Evolutionary conservation across 2,113 vertebrate species (phyloP).

Genomic region (Mohoua ochrocephala): DNA sequence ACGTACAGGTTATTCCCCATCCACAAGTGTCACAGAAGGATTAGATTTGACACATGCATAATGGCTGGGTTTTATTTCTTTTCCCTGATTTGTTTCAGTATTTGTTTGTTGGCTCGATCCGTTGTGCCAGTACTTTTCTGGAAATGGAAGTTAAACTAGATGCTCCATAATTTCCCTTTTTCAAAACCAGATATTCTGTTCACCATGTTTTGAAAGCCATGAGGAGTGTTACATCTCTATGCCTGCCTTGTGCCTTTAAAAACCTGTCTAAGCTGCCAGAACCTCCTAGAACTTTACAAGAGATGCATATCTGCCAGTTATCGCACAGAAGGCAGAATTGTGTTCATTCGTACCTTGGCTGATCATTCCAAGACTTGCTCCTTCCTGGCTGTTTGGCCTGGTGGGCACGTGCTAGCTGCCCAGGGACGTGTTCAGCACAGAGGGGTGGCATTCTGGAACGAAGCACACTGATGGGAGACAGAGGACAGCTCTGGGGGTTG

Average conservation of each 20-base stretch:
- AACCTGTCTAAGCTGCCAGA: not conserved
- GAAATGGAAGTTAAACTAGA: not conserved
- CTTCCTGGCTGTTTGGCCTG: not conserved
- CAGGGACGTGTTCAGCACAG: rapidly evolving
- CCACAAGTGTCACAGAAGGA: slow-evolving; percentile 25
- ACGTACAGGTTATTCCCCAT: not conserved
- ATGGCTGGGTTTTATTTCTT: not conserved
- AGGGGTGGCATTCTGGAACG: not conserved
- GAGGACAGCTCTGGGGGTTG: not conserved
- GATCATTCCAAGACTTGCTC: not conserved
- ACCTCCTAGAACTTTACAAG: not conserved
- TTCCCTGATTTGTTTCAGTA: not conserved
- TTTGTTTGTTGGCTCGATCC: not conserved
- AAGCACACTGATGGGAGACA: not conserved
- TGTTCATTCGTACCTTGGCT: not conserved
- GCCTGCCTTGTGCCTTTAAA: not conserved
- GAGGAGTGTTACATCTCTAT: not conserved
- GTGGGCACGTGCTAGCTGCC: not conserved
- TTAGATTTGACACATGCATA: slow-evolving; percentile 18
- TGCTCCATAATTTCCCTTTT: not conserved
- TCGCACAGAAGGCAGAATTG: not conserved
- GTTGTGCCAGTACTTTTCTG: not conserved
- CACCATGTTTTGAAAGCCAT: not conserved
- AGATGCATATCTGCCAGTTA: not conserved
- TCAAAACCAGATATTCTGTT: not conserved